Conservation (phyloP, 2,888 invertebrate genomes). For the Nymphalis polychloros region DNA sequence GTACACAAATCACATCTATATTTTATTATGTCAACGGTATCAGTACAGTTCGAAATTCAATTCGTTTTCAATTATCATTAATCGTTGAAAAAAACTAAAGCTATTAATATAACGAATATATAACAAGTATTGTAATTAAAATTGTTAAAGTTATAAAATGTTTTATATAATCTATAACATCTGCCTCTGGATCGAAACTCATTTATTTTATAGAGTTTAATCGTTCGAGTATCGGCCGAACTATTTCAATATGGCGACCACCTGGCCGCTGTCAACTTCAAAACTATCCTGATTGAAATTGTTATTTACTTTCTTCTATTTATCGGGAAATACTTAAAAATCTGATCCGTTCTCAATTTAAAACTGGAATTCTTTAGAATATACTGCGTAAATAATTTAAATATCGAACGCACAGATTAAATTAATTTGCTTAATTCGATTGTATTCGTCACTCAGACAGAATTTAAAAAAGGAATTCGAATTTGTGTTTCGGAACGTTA, state of each 20-base stretch:
- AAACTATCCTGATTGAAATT: conserved; percentile 72
- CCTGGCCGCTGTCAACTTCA: conserved; percentile 40
- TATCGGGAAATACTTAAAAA: conserved; percentile 4
- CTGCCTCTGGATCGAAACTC: conserved; percentile 10
- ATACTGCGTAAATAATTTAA: background rate
- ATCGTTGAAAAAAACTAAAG: no score
- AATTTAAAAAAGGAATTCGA: no score
- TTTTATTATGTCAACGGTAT: no score
- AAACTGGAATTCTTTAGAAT: background rate
- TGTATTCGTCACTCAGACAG: no score
- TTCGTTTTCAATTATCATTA: no score
- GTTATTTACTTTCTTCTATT: conserved; percentile 53
- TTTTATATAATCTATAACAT: conserved; percentile 4
- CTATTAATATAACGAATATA: no score
- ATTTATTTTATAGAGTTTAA: conserved; percentile 7
- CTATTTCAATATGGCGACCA: conserved; percentile 68
- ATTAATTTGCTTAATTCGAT: no score
- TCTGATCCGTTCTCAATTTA: background rate
- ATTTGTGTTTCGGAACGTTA: no score
- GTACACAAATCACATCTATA: no score
- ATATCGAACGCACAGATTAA: background rate
- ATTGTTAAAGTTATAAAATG: background rate
- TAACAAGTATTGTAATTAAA: background rate
- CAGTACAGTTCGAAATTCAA: no score
- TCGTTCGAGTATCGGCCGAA: conserved; percentile 41